Base-by-base conservation (phyloP, 1,140 invertebrate genomes). In the Solenopsis invicta region DNA sequence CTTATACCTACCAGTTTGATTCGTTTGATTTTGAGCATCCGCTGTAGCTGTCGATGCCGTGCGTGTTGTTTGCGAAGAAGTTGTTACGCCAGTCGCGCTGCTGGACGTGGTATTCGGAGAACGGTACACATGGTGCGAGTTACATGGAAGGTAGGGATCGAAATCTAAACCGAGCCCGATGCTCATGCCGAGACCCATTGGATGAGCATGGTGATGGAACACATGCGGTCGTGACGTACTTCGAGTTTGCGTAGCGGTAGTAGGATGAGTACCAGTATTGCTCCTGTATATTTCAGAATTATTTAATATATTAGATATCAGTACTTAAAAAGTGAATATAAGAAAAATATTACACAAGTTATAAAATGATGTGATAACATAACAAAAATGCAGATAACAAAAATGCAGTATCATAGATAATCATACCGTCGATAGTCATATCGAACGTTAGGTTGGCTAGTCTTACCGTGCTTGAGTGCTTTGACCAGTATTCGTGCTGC, bases 111-210 rank as follows among this genome's bases (percentile, higher is more conserved):
- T 82, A 16, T 85, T 29, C 6, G 92, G 72, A 10, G 86, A 76
- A 29, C 90, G 91, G 74, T 94, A 94, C 75, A 97, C 91, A 88
- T 97, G 97, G 88, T 97, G 96, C 0, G 97, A 97, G 91, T 96
- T 96, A 89, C 97, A 98, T 0, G 96, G 96, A n/a, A 98, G 94
- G 88, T 97, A 97, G 6, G 97, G 97, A 95, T 98, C 97, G 85
- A 97, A 97, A 37, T 95, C 95, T 45, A 95, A 85, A 61, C 93
- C 94, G 18, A 94, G 89, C 61, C 93, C 94, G 2, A 96, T 92
- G 13, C 92, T 94, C 69, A 95, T 92, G 34, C 95, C 95, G 45
- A 96, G 94, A 9, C 94, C 94, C 1, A 91, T 78, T 1, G 94
- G 88, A 88, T 94, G 92, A 24, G 92, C 76, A 18, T 94, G 93